phyloP scores from a whole-genome alignment of 2,113 vertebrate genomes.

The Myanophis thanlyinensis region DNA sequence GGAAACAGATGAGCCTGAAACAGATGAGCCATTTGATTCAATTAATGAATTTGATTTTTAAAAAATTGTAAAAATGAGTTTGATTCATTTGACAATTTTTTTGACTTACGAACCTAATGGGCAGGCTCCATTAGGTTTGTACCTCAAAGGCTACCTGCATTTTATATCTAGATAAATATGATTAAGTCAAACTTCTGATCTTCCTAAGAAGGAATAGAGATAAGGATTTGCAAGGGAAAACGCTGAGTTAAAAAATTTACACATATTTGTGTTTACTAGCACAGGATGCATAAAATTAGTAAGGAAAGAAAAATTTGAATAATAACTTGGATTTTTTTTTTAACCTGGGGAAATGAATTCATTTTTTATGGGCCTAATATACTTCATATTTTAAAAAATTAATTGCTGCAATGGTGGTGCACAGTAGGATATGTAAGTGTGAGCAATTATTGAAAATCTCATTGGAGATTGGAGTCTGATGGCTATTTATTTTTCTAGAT shows the following conservation, averaged over 20 bases:
- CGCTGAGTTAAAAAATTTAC: background rate
- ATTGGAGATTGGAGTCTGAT: background rate
- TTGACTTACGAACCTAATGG: too few relatives aligned
- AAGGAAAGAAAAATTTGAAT: background rate
- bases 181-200: background rate
- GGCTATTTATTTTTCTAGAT: background rate
- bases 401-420: background rate
- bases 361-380: background rate
- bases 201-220: background rate
- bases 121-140: too few relatives aligned
- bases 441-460: background rate
- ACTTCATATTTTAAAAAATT: background rate
- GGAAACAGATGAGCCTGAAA: too few relatives aligned
- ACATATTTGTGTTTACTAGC: background rate
- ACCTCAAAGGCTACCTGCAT: too few relatives aligned
- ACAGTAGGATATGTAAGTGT: background rate
- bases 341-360: background rate
- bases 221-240: background rate
- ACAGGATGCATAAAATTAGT: background rate
- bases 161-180: background rate
- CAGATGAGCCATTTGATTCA: too few relatives aligned
- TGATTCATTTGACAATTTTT: too few relatives aligned
- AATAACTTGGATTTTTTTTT: background rate
- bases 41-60: too few relatives aligned
- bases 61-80: too few relatives aligned